Conservation (phyloP, 2,888 invertebrate genomes). For the Lottia gigantea region DNA sequence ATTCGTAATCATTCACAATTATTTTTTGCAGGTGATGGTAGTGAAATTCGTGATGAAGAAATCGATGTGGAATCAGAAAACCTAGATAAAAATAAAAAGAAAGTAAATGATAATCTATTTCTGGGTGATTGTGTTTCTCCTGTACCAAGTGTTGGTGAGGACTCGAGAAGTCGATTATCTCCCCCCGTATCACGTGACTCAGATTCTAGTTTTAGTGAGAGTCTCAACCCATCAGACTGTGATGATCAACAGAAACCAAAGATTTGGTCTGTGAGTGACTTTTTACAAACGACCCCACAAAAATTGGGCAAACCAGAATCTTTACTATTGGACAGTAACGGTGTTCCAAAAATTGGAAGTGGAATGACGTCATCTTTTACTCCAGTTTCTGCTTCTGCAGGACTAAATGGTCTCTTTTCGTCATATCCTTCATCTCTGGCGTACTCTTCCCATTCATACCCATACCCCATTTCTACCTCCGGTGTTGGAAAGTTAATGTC, state of each 20-base stretch:
- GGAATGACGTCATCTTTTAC: slow-evolving; percentile 8
- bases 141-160: slow-evolving; percentile 30
- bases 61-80: slow-evolving; percentile 21
- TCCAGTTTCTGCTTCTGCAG: not conserved
- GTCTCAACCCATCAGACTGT: slow-evolving; percentile 22
- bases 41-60: slow-evolving; percentile 19
- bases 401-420: slow-evolving; percentile 14
- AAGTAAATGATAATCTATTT: slow-evolving; percentile 13
- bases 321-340: not conserved
- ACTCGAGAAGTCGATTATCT: slow-evolving; percentile 28
- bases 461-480: slow-evolving; percentile 9
- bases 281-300: slow-evolving; percentile 25
- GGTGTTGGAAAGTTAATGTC: slow-evolving; percentile 22
- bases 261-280: slow-evolving; percentile 57
- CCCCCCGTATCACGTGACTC: slow-evolving; percentile 32
- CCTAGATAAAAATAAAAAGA: slow-evolving; percentile 8
- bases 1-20: no score
- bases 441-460: slow-evolving; percentile 10
- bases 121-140: slow-evolving; percentile 26
- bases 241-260: slow-evolving; percentile 44
- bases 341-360: slow-evolving; percentile 4
- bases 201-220: slow-evolving; percentile 26
- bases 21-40: slow-evolving; percentile 10
- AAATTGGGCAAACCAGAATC: slow-evolving; percentile 6
- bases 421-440: slow-evolving; percentile 24